phyloP scores from a whole-genome alignment of 2,888 invertebrate genomes.

The Deilephila porcellus region DNA sequence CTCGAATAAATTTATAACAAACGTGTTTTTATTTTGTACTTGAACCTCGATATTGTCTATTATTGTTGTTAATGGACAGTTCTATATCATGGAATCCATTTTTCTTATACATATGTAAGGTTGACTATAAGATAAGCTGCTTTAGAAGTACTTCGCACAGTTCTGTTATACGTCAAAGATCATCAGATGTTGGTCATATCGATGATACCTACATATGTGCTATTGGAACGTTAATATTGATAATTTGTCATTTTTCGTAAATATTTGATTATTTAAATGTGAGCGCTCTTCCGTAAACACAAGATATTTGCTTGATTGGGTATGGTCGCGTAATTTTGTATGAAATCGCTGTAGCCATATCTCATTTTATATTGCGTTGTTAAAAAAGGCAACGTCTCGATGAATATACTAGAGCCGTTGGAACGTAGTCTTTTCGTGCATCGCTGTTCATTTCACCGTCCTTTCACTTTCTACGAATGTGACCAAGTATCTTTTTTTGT shows the following conservation, averaged over 20 bases:
- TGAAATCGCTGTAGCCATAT: neutral
- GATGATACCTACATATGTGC: neutral
- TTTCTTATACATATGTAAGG: too few species aligned
- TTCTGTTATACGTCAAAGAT: neutral
- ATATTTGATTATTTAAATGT: neutral
- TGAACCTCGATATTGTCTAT: too few species aligned
- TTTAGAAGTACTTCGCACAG: neutral
- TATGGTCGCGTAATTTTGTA: neutral
- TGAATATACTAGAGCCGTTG: neutral
- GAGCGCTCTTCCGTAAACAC: neutral
- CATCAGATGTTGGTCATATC: neutral
- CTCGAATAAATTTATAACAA: too few species aligned
- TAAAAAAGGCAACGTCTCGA: slow-evolving; percentile 7
- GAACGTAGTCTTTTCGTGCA: slow-evolving; percentile 20
- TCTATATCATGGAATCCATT: too few species aligned
- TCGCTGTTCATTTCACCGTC: slow-evolving; percentile 38
- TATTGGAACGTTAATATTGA: neutral
- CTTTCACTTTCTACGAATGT: slow-evolving; percentile 49
- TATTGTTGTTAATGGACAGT: too few species aligned
- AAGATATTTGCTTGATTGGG: neutral
- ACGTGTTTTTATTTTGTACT: too few species aligned
- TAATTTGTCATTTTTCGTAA: neutral
- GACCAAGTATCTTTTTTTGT: slow-evolving; percentile 35
- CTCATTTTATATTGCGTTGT: neutral
- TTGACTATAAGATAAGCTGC: neutral